phyloP scores from a whole-genome alignment of 2,888 invertebrate species.

The Thalpophila matura region DNA sequence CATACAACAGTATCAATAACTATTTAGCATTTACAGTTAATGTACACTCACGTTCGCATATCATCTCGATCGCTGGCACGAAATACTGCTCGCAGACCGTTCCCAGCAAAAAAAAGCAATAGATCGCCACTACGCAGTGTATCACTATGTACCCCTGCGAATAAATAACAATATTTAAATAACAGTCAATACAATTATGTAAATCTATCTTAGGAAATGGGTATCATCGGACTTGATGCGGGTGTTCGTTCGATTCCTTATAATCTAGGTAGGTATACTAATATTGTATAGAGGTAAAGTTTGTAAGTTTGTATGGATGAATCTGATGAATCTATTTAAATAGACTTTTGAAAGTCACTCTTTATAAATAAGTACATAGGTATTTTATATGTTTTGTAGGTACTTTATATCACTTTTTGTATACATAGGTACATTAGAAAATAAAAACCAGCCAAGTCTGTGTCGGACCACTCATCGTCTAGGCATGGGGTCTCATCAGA shows the following conservation, averaged over 20 bases:
- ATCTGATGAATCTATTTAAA: too few species aligned
- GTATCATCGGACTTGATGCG: neutral
- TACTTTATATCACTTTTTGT: too few species aligned
- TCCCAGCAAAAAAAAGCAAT: conserved; percentile 95
- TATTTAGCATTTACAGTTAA: conserved; percentile 1
- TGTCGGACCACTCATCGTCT: too few species aligned
- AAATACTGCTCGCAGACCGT: conserved; percentile 97
- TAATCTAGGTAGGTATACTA: too few species aligned
- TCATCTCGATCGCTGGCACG: conserved; percentile 95
- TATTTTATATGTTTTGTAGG: too few species aligned
- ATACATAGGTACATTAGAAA: too few species aligned
- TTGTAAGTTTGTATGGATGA: too few species aligned
- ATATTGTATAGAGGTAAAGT: too few species aligned
- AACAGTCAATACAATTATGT: neutral
- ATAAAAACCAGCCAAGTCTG: too few species aligned
- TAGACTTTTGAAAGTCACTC: too few species aligned
- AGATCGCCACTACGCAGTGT: conserved; percentile 92
- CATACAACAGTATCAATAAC: neutral
- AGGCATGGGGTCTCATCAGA: too few species aligned
- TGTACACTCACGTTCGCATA: conserved; percentile 93
- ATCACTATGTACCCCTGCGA: conserved; percentile 92
- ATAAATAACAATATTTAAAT: neutral
- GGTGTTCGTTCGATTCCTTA: neutral
- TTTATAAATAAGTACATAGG: too few species aligned
- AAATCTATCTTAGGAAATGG: neutral